Base-by-base conservation (phyloP, 1,140 invertebrate species). In the Polyergus mexicanus region DNA sequence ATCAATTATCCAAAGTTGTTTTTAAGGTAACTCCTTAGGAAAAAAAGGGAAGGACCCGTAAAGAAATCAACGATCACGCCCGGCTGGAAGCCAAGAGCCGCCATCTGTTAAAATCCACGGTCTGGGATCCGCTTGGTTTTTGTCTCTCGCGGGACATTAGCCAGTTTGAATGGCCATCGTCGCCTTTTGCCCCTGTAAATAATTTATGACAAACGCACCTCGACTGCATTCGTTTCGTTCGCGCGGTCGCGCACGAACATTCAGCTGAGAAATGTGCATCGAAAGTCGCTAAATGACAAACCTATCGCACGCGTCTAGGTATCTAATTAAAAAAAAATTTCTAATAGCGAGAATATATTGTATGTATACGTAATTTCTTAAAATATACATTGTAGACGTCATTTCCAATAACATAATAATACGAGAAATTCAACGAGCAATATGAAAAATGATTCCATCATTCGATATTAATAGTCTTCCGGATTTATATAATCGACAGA, bases 51-150 rank as follows among this genome's bases (percentile, higher is more conserved):
- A n/a, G 32, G 19, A 84, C 19, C 28, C 41, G 32, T 76, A 83
- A 77, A 81, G 66, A 81, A 72, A 81, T 58, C 22, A 72, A 54
- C 38, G 72, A 81, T 81, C 78, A 81, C 66, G 66, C 78, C 78
- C 78, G 66, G 66, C 38, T 81, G 66, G 78, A 81, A 81, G 54
- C 66, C 78, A 51, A 81, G 51, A 38, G 54, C 35, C 83, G 86
- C 84, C 83, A 80, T 71, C 66, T 75, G 83, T 65, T 68, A 72
- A 84, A 72, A 88, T 87, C 74, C 83, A 63, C 84, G 80, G 74
- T 63, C 84, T 87, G 89, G 75, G 87, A 86, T 75, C 44, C 41
- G 60, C 38, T 38, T 58, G 69, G 44, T 86, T 62, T 72, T 86
- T 86, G 77, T 83, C 77, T 65, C 66, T 62, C 54, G 28, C 35